phyloP scores from a whole-genome alignment of 2,797 vertebrate species.

The Gephyroberyx darwinii region DNA sequence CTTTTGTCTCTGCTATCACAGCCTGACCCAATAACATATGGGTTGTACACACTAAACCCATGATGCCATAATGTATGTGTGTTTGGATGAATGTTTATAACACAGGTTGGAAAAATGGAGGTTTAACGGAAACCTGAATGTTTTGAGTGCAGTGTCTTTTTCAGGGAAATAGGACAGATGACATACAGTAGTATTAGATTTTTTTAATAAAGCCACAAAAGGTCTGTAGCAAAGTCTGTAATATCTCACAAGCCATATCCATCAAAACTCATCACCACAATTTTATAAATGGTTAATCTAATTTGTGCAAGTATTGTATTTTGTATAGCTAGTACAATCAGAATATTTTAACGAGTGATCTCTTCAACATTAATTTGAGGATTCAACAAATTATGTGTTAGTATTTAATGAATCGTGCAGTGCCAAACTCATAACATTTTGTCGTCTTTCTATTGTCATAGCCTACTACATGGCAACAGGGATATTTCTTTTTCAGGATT shows the following conservation, averaged over 20 bases:
- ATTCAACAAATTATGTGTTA: conserved; percentile 77
- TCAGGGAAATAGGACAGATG: conserved; percentile 84
- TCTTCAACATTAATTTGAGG: conserved; percentile 78
- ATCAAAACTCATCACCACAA: conserved; percentile 74
- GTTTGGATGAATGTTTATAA: conserved; percentile 78
- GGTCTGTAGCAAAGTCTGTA: conserved; percentile 88
- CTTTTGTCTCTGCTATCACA: conserved; percentile 45
- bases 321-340: conserved; percentile 83
- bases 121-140: conserved; percentile 72
- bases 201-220: conserved; percentile 82
- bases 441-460: conserved; percentile 77
- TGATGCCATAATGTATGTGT: conserved; percentile 72
- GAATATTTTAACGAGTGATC: conserved; percentile 78
- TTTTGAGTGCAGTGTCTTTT: conserved; percentile 76
- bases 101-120: conserved; percentile 56
- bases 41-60: conserved; percentile 60
- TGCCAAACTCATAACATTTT: conserved; percentile 80
- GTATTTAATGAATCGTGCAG: conserved; percentile 83
- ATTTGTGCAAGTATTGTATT: conserved; percentile 84
- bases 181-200: conserved; percentile 78
- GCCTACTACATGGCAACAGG: conserved; percentile 64
- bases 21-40: conserved; percentile 52
- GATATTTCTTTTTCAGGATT: conserved; percentile 67
- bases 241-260: conserved; percentile 86
- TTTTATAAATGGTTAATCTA: conserved; percentile 82